phyloP scores from a whole-genome alignment of 2,797 vertebrate species.

The Petrocephalus sullivani region DNA sequence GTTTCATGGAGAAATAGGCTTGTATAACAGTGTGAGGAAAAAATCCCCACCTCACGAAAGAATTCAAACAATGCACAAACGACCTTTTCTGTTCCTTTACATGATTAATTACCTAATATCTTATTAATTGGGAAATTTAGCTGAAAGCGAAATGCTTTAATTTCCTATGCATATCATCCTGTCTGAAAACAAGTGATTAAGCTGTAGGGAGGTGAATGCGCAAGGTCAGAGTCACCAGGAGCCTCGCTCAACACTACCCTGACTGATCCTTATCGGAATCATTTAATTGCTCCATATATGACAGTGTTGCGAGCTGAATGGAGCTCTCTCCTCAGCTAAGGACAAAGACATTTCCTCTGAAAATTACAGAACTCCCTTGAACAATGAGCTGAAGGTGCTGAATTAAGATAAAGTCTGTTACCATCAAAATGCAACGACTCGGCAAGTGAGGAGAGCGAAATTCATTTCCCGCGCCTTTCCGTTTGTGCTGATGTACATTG shows the following conservation, averaged over 20 bases:
- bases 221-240: constrained; percentile 57
- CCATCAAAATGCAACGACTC: background rate
- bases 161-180: constrained; percentile 77
- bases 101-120: constrained; percentile 97
- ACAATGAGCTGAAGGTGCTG: constrained; percentile 9
- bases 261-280: constrained; percentile 24
- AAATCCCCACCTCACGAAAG: background rate
- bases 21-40: background rate
- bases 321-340: constrained; percentile 18
- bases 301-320: constrained; percentile 25
- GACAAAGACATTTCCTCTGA: constrained; percentile 25
- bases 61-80: constrained; percentile 52
- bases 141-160: constrained; percentile 80
- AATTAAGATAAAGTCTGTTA: constrained; percentile 20
- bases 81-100: constrained; percentile 75
- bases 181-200: constrained; percentile 73
- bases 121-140: constrained; percentile 83
- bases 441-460: background rate
- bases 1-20: background rate
- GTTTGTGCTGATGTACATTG: background rate
- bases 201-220: constrained; percentile 58
- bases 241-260: background rate
- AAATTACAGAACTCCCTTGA: constrained; percentile 22
- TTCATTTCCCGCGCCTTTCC: background rate
- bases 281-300: constrained; percentile 34